Percentiles rank a stretch among this genome's conserved stretches.
Conservation (phyloP, 1,140 invertebrate species). For the Polypedilum pembai region DNA sequence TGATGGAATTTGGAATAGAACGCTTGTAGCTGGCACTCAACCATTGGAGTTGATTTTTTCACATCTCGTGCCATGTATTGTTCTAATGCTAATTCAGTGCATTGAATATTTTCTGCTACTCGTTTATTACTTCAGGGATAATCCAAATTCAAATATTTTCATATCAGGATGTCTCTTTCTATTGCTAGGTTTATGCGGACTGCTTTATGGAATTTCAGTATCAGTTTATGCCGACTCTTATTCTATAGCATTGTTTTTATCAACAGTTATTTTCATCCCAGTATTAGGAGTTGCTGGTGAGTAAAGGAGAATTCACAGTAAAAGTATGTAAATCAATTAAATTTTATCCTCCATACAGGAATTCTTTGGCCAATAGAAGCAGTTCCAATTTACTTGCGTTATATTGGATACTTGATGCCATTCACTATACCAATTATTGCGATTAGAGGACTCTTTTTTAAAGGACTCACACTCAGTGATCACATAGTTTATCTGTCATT, state of each 20-base stretch:
- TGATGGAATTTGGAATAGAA: conserved; percentile 70
- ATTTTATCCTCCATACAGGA: conserved; percentile 47
- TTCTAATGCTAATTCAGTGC: conserved; percentile 65
- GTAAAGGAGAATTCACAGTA: conserved; percentile 62
- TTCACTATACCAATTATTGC: conserved; percentile 59
- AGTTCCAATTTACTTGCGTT: conserved; percentile 52
- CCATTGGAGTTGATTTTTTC: conserved; percentile 62
- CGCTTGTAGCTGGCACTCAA: conserved; percentile 69
- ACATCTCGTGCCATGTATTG: conserved; percentile 65
- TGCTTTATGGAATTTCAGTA: conserved; percentile 68
- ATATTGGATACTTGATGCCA: conserved; percentile 52
- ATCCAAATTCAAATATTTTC: conserved; percentile 52
- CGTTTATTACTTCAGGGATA: conserved; percentile 52
- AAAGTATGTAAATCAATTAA: conserved; percentile 70
- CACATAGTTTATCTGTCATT: conserved; percentile 48
- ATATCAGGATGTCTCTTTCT: conserved; percentile 50
- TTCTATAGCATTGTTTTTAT: conserved; percentile 70
- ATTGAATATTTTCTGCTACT: conserved; percentile 51
- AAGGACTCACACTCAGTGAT: conserved; percentile 45
- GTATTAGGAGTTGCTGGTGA: conserved; percentile 72
- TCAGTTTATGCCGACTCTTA: conserved; percentile 70
- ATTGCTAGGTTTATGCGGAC: conserved; percentile 57
- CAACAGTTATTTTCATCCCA: conserved; percentile 80
- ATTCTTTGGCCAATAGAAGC: conserved; percentile 84
- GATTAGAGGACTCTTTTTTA: conserved; percentile 50